Conservation (phyloP, 2,113 vertebrate species). For the Cryptotis parvus region DNA sequence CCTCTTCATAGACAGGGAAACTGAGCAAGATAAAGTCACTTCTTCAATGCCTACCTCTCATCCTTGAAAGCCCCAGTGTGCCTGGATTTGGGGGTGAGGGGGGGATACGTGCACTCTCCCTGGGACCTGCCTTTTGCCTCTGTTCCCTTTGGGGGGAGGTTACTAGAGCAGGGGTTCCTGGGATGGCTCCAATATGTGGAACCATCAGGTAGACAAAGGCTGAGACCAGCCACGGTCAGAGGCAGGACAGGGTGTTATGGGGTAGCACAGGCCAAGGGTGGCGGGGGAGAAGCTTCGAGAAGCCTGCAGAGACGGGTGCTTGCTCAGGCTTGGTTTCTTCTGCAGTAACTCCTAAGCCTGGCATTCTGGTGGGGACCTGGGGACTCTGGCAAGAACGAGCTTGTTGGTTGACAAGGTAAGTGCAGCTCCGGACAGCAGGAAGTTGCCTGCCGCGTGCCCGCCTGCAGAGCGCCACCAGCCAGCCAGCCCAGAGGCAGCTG, state of each 20-base stretch:
- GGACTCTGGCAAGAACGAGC: background rate
- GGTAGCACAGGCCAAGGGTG: background rate
- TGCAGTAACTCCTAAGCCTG: background rate
- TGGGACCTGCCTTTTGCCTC: background rate
- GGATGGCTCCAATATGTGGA: background rate
- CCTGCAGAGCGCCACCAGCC: background rate
- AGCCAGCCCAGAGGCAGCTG: background rate
- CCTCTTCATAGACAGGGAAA: background rate
- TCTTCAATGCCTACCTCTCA: background rate
- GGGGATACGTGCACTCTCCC: background rate
- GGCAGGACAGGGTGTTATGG: background rate
- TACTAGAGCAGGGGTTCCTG: background rate
- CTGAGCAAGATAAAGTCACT: background rate
- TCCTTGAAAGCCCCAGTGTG: background rate
- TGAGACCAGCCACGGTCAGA: background rate
- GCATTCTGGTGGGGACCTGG: background rate
- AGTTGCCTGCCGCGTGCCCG: background rate
- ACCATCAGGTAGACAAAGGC: background rate
- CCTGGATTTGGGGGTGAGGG: too few relatives aligned
- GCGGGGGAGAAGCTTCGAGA: background rate
- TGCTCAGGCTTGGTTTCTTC: background rate
- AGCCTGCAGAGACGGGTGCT: background rate
- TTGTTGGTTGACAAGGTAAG: background rate
- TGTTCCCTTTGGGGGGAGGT: too few relatives aligned
- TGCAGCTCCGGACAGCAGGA: too few relatives aligned